These are phyloP conservation scores for Caretta caretta DNA, from an alignment of 2,113 vertebrate species.

Conservation along the genomic window DNA sequence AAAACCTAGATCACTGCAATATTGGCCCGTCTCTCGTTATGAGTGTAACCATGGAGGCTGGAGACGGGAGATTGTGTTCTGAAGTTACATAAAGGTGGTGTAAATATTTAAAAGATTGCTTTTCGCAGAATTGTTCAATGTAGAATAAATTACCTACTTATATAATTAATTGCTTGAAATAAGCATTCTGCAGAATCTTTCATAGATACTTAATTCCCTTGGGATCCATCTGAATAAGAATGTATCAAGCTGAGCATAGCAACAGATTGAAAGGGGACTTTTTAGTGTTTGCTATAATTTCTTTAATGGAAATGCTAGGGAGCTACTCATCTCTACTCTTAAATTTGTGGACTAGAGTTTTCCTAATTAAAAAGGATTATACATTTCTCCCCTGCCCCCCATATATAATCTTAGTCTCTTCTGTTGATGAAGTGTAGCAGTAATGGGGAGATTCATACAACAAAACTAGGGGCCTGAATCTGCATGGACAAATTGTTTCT, in stretches of 20 bases:
- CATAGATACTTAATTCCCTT: background rate
- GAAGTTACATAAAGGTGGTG: background rate
- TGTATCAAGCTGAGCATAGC: background rate
- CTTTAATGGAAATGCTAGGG: background rate
- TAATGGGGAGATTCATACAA: background rate
- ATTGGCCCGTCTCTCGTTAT: background rate
- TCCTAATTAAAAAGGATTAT: background rate
- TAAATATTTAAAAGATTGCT: background rate
- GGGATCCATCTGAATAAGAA: too few relatives aligned
- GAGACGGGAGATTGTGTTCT: background rate
- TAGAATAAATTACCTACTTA: background rate
- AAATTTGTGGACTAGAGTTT: background rate
- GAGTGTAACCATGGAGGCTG: background rate
- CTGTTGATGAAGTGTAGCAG: background rate
- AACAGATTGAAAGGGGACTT: background rate
- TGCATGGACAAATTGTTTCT: rapidly evolving
- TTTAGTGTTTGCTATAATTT: background rate
- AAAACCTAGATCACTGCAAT: background rate
- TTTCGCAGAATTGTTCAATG: background rate
- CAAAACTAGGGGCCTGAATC: background rate
- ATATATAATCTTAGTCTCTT: background rate
- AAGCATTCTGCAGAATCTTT: background rate
- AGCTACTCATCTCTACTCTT: background rate
- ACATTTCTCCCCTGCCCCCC: background rate
- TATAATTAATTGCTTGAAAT: background rate